These are phyloP conservation scores for Phaenicophaeus curvirostris DNA, from an alignment of 2,797 vertebrate genomes.

Conservation along the genomic window DNA sequence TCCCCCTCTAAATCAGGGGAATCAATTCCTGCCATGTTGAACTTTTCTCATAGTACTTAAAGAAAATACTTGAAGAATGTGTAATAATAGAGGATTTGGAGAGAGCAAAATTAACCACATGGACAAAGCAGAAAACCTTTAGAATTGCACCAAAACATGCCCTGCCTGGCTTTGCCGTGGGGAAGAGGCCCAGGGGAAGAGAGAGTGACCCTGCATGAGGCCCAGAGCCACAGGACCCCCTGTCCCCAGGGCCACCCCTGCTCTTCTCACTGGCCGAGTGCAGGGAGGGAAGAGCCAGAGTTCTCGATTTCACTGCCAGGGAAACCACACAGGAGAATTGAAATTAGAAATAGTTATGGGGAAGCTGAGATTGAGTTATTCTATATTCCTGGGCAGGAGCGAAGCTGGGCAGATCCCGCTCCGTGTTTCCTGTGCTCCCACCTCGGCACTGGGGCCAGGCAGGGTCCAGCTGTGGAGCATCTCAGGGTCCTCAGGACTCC, in stretches of 20 bases:
- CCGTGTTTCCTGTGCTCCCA: not conserved
- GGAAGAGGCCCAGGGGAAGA: not conserved
- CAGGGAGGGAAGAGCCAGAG: not conserved
- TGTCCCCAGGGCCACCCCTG: not conserved
- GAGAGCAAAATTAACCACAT: not conserved
- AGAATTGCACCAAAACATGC: not conserved
- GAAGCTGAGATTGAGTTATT: not conserved
- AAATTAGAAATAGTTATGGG: not conserved
- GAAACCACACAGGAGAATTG: slow-evolving; percentile 4
- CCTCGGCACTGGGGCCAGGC: not conserved
- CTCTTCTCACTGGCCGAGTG: not conserved
- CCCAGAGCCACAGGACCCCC: rapidly evolving
- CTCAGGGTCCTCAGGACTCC: rapidly evolving
- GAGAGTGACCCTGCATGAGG: not conserved
- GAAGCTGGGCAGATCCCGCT: not conserved
- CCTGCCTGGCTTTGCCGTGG: rapidly evolving
- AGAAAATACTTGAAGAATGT: slow-evolving; percentile 64
- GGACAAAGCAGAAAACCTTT: not conserved
- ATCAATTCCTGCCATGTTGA: slow-evolving; percentile 18
- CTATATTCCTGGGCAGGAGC: not conserved
- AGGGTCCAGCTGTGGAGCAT: not conserved
- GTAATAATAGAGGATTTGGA: slow-evolving; percentile 42
- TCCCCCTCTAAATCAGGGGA: not conserved
- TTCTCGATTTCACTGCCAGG: not conserved
- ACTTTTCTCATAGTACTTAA: slow-evolving; percentile 33